Evolutionary conservation across 2,113 vertebrate species (phyloP).

Genomic region (Oxyura jamaicensis): DNA sequence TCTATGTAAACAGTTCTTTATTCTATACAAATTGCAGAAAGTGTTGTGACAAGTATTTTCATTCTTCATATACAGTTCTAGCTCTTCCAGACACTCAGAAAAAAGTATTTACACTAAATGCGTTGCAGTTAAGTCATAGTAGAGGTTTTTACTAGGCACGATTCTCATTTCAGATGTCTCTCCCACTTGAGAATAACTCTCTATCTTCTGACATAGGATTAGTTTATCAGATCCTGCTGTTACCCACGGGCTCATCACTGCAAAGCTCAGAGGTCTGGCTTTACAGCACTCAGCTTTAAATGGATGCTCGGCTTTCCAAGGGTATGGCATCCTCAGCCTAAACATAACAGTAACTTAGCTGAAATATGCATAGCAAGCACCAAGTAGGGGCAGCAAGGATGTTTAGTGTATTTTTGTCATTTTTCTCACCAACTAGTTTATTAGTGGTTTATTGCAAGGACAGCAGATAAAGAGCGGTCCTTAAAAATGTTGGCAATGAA

Average conservation of each 20-base stretch:
- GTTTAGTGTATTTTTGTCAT: not conserved
- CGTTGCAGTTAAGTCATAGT: not conserved
- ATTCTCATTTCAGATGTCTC: not conserved
- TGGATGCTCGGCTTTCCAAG: not conserved
- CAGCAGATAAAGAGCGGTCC: not conserved
- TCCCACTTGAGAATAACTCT: not conserved
- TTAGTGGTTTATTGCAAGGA: not conserved
- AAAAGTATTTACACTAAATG: not conserved
- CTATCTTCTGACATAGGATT: not conserved
- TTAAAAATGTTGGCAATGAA: not conserved
- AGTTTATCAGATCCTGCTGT: not conserved
- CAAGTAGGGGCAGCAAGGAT: not conserved
- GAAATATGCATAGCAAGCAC: not conserved
- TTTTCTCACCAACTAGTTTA: not conserved
- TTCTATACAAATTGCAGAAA: slow-evolving; percentile 9
- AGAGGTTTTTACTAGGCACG: not conserved
- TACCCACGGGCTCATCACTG: accelerated
- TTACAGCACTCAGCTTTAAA: not conserved
- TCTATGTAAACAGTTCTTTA: slow-evolving; percentile 28
- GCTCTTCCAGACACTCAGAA: not conserved
- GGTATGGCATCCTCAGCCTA: not conserved
- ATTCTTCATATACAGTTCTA: not conserved
- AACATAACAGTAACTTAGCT: not conserved
- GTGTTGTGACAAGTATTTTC: slow-evolving; percentile 41
- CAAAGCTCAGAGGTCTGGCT: not conserved